Evolutionary conservation across 1,140 invertebrate genomes (phyloP).

Genomic region (Varroa destructor): DNA sequence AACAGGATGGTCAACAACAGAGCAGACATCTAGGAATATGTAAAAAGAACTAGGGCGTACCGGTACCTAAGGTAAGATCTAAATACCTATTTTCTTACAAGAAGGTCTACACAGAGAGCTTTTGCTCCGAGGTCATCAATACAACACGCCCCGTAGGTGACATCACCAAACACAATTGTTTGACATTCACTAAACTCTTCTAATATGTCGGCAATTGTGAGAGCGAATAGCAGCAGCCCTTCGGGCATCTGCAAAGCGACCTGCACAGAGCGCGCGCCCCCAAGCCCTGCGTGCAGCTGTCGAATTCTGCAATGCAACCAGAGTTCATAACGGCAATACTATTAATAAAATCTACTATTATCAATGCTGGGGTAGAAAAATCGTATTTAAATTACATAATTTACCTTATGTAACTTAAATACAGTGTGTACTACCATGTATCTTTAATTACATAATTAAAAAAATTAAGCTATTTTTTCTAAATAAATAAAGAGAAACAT

Average conservation of each 20-base stretch:
- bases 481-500: no score
- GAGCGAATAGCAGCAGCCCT: conserved; percentile 76
- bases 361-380: no score
- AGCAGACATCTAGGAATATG: no score
- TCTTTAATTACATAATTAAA: no score
- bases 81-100: conserved; percentile 42
- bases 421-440: no score
- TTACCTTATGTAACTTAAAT: no score
- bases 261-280: conserved; percentile 35
- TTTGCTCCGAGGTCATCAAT: conserved; percentile 93
- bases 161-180: conserved; percentile 94
- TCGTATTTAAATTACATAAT: no score
- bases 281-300: conserved; percentile 56
- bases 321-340: background rate
- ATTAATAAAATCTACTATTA: no score
- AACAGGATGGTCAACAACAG: no score
- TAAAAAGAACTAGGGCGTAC: no score
- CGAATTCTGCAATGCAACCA: conserved; percentile 64
- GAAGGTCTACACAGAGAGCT: conserved; percentile 72
- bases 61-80: no score
- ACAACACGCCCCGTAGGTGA: conserved; percentile 97
- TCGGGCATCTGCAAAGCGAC: conserved; percentile 96
- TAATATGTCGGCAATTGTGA: conserved; percentile 84
- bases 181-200: conserved; percentile 81
- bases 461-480: no score